Conservation (phyloP, 2,113 vertebrate species). For the Bos javanicus region DNA sequence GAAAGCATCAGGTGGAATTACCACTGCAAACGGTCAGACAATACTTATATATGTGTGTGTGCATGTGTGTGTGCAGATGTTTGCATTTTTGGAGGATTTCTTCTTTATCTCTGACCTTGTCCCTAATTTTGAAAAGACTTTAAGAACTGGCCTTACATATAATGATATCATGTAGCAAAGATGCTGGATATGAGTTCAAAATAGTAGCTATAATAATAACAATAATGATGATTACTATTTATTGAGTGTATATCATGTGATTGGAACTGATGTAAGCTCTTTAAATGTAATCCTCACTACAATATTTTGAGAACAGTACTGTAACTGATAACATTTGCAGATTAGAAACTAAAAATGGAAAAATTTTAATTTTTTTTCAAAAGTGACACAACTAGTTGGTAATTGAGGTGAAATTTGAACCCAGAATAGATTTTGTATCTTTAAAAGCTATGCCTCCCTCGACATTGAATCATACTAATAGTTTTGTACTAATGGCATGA, state of each 20-base stretch:
- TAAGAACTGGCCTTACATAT: neutral
- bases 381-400: neutral
- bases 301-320: neutral
- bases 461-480: neutral
- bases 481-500: neutral
- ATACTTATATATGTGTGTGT: neutral
- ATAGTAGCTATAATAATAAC: neutral
- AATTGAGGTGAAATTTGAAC: neutral
- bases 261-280: neutral
- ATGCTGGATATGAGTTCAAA: neutral
- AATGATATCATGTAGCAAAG: neutral
- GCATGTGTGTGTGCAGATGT: neutral
- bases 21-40: neutral
- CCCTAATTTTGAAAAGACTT: neutral
- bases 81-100: neutral
- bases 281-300: neutral
- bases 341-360: neutral
- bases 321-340: neutral
- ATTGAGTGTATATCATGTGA: neutral
- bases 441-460: neutral
- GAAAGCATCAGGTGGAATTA: neutral
- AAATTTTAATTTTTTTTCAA: neutral
- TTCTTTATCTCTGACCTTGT: neutral
- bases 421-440: neutral
- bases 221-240: neutral